These are phyloP conservation scores for Paramacrobiotus metropolitanus DNA, from an alignment of 1,140 invertebrate species.

Conservation along the genomic window DNA sequence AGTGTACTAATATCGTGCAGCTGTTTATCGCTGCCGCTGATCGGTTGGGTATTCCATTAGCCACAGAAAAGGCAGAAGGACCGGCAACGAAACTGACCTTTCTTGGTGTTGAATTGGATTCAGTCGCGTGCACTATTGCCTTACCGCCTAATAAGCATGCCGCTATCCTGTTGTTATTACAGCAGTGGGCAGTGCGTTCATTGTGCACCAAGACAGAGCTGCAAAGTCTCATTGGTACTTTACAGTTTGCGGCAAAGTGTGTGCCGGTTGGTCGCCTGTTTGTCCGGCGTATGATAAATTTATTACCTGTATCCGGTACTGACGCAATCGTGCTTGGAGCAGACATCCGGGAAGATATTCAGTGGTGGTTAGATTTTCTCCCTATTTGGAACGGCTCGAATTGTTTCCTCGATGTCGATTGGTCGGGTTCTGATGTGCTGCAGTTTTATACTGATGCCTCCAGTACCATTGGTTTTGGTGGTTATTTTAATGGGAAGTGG, in stretches of 20 bases:
- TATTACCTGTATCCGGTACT: background rate
- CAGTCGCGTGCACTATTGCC: background rate
- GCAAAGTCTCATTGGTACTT: background rate
- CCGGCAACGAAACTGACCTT: background rate
- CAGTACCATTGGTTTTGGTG: background rate
- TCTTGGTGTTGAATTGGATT: background rate
- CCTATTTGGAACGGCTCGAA: background rate
- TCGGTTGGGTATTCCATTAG: background rate
- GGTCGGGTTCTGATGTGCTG: background rate
- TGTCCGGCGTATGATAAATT: background rate
- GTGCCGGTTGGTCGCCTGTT: background rate
- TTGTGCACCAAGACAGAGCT: background rate
- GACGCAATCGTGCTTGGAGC: background rate
- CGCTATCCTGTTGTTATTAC: background rate
- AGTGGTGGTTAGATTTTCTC: background rate
- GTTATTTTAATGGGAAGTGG: background rate
- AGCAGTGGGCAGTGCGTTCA: background rate
- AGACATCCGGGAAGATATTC: background rate
- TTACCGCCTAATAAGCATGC: background rate
- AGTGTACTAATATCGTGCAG: background rate
- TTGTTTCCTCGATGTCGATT: background rate
- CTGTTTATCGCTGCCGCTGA: background rate
- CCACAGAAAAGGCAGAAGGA: background rate
- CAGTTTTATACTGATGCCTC: background rate
- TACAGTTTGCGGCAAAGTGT: background rate